A percentile compares a stretch with the other conserved stretches of the same genome.
Conservation (phyloP, 1,140 invertebrate species). For the Phocides pigmalion region DNA sequence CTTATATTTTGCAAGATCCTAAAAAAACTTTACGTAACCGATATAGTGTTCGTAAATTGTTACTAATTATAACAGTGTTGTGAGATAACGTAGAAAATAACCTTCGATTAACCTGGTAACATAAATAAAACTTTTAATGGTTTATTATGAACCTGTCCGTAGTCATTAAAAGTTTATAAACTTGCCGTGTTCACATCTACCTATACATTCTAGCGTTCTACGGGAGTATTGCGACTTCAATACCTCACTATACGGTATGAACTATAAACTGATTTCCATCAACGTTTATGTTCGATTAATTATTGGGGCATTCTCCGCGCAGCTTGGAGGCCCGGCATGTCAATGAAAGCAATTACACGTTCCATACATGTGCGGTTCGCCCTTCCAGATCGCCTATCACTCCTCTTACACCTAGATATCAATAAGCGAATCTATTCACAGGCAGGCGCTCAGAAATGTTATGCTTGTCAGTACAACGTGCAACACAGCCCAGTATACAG, state of each 20-base stretch:
- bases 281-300: conserved; percentile 72
- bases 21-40: too few relatives aligned
- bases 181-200: conserved; percentile 13
- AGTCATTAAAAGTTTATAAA: conserved; percentile 31
- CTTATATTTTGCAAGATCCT: too few relatives aligned
- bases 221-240: conserved; percentile 23
- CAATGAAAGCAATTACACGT: conserved; percentile 77
- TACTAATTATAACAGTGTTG: too few relatives aligned
- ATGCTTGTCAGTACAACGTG: neutral
- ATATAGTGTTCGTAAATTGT: too few relatives aligned
- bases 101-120: conserved; percentile 19
- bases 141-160: conserved; percentile 30
- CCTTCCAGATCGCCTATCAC: conserved; percentile 45
- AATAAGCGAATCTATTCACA: conserved; percentile 55
- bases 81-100: conserved; percentile 18
- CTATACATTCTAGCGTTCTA: conserved; percentile 8
- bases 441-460: conserved; percentile 7
- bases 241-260: conserved; percentile 20
- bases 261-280: conserved; percentile 60
- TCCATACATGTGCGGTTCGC: conserved; percentile 52
- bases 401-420: conserved; percentile 52
- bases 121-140: conserved; percentile 28
- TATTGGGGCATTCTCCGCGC: conserved; percentile 68
- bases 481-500: neutral
- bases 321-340: conserved; percentile 63